Conservation (phyloP, 2,888 invertebrate genomes). For the Sminthurides aquaticus region DNA sequence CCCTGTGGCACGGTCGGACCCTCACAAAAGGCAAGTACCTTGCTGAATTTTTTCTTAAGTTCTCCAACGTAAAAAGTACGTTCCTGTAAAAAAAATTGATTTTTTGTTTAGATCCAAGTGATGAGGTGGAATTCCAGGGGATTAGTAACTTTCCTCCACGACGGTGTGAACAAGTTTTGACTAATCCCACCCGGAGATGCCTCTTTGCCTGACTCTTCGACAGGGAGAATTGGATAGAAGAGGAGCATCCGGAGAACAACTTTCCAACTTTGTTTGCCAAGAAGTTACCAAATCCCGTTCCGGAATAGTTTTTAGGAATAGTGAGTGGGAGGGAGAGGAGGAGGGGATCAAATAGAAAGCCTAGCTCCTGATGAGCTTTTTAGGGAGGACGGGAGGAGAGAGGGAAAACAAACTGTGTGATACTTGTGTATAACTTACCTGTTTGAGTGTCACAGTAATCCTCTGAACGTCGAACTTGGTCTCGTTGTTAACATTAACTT, state of each 20-base stretch:
- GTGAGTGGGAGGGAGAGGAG: neutral
- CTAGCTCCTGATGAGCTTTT: neutral
- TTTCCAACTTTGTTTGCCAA: neutral
- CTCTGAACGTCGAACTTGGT: slow-evolving; percentile 18
- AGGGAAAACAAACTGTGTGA: neutral
- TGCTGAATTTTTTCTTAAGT: slow-evolving; percentile 15
- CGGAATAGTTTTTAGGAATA: neutral
- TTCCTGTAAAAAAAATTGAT: slow-evolving; percentile 7
- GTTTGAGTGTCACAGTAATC: slow-evolving; percentile 9
- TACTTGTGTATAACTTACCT: slow-evolving; percentile 6
- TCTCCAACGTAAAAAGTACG: slow-evolving; percentile 18
- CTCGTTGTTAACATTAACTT: slow-evolving; percentile 14
- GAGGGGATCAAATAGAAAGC: neutral
- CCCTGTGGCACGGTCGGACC: slow-evolving; percentile 14
- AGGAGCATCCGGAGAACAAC: too few relatives aligned
- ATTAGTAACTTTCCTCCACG: neutral
- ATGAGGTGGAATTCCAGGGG: neutral
- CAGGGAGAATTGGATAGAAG: neutral
- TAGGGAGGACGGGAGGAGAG: neutral
- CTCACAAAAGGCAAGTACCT: slow-evolving; percentile 13
- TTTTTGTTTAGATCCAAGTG: neutral
- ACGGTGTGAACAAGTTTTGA: neutral
- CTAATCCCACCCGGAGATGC: neutral
- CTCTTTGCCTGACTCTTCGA: neutral
- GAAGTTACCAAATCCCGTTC: neutral